A percentile compares a stretch with the other conserved stretches of the same genome.
Evolutionary conservation across 2,797 vertebrate genomes (phyloP).

Genomic region (Neopelma chrysocephalum): DNA sequence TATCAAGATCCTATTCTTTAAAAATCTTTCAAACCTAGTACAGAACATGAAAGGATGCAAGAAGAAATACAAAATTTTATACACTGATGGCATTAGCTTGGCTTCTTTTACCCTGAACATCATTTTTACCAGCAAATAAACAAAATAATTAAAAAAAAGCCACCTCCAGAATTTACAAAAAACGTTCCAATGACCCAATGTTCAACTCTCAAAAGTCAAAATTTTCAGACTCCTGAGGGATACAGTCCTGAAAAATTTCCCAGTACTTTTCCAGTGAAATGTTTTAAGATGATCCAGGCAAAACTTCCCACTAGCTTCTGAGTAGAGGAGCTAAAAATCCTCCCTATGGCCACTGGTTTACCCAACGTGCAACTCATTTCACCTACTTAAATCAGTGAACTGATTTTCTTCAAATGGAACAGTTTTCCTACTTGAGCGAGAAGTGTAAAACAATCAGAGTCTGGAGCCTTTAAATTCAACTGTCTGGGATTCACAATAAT

Average conservation of each 20-base stretch:
- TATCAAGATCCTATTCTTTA: background rate
- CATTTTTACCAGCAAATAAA: background rate
- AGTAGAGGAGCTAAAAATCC: background rate
- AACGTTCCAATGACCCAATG: background rate
- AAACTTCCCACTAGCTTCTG: background rate
- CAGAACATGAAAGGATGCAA: background rate
- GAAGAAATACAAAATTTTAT: background rate
- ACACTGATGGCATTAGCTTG: background rate
- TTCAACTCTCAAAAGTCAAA: background rate
- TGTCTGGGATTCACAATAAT: background rate
- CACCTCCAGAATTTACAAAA: background rate
- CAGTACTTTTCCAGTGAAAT: background rate
- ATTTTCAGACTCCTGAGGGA: background rate
- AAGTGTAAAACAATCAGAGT: background rate
- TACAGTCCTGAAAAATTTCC: background rate
- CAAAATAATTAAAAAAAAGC: background rate
- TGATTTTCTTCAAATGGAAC: background rate
- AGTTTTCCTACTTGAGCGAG: background rate
- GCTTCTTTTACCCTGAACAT: background rate
- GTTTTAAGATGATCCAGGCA: background rate
- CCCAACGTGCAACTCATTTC: background rate
- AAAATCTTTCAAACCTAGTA: slow-evolving; percentile 28
- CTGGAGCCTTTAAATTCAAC: background rate
- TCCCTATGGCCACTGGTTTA: background rate
- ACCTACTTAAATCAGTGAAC: background rate